These are phyloP conservation scores for Diabrotica balteata DNA, from an alignment of 2,888 invertebrate species.

Conservation along the genomic window DNA sequence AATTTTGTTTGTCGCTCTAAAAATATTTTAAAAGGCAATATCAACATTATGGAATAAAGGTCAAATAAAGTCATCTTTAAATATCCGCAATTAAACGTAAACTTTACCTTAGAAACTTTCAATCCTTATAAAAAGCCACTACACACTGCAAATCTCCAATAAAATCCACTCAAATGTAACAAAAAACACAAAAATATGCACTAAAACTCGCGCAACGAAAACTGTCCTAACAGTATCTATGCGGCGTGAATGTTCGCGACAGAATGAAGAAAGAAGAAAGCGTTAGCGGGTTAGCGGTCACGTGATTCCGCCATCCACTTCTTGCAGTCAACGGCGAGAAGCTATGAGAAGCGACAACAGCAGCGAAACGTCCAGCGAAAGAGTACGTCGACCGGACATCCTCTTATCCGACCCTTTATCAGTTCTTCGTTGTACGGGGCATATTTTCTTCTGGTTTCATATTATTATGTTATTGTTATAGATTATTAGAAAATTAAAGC, in stretches of 20 bases:
- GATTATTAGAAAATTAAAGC: background rate
- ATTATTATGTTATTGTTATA: slow-evolving; percentile 22
- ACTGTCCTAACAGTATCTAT: slow-evolving; percentile 21
- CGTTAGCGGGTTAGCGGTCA: slow-evolving; percentile 49
- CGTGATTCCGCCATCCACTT: slow-evolving; percentile 44
- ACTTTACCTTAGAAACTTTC: too few relatives aligned
- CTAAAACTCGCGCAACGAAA: slow-evolving; percentile 17
- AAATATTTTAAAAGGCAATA: too few relatives aligned
- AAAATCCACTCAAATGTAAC: slow-evolving; percentile 8
- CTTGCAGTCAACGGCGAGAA: slow-evolving; percentile 35
- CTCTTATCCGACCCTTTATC: slow-evolving; percentile 40
- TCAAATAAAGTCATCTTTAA: too few relatives aligned
- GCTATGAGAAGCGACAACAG: background rate
- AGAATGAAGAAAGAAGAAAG: slow-evolving; percentile 55
- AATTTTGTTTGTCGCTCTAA: too few relatives aligned
- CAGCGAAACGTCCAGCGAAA: slow-evolving; percentile 37
- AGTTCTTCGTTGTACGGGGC: slow-evolving; percentile 14
- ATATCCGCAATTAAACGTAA: too few relatives aligned
- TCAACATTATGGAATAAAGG: slow-evolving; percentile 4
- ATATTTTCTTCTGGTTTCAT: slow-evolving; percentile 18
- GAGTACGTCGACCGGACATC: slow-evolving; percentile 55
- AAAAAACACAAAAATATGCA: slow-evolving; percentile 24
- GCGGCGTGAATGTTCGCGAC: slow-evolving; percentile 46
- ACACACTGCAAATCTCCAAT: slow-evolving; percentile 9
- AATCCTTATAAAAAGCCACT: slow-evolving; percentile 14